phyloP scores from a whole-genome alignment of 1,140 invertebrate genomes.

The Teleopsis dalmanni region DNA sequence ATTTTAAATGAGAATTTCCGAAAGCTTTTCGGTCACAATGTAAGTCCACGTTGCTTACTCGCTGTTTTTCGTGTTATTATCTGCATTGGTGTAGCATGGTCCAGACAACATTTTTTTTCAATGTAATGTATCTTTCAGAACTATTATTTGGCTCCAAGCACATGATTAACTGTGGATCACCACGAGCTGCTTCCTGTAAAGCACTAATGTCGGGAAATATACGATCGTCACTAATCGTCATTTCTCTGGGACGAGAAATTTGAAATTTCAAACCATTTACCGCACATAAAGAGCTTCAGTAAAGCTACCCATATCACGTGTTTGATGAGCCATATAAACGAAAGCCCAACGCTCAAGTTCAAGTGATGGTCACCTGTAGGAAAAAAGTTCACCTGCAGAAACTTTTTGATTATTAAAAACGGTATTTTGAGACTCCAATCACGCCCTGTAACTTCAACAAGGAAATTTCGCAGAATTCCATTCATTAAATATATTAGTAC shows the following conservation, averaged over 20 bases:
- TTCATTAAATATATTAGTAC: conserved; percentile 50
- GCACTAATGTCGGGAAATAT: conserved; percentile 47
- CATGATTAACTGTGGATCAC: conserved; percentile 55
- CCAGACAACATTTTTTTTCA: conserved; percentile 78
- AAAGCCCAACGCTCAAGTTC: conserved; percentile 48
- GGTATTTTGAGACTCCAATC: conserved; percentile 52
- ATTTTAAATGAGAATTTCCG: no score
- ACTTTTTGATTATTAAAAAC: conserved; percentile 38
- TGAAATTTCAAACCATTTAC: conserved; percentile 48
- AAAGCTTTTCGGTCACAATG: no score
- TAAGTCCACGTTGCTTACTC: conserved; percentile 13
- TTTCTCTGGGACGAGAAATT: conserved; percentile 39
- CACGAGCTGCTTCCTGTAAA: conserved; percentile 51
- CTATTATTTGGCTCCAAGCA: conserved; percentile 62
- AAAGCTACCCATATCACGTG: conserved; percentile 45
- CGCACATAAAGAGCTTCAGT: conserved; percentile 44
- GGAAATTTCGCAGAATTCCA: conserved; percentile 55
- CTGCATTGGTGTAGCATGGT: conserved; percentile 66
- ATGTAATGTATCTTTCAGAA: conserved; percentile 52
- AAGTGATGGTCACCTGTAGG: conserved; percentile 52
- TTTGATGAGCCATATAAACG: conserved; percentile 45
- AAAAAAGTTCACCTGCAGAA: conserved; percentile 36
- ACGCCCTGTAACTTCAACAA: conserved; percentile 54
- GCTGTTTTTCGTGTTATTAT: conserved; percentile 56
- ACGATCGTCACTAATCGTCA: conserved; percentile 45